phyloP scores from a whole-genome alignment of 2,888 invertebrate genomes.

The Eledona agricola region DNA sequence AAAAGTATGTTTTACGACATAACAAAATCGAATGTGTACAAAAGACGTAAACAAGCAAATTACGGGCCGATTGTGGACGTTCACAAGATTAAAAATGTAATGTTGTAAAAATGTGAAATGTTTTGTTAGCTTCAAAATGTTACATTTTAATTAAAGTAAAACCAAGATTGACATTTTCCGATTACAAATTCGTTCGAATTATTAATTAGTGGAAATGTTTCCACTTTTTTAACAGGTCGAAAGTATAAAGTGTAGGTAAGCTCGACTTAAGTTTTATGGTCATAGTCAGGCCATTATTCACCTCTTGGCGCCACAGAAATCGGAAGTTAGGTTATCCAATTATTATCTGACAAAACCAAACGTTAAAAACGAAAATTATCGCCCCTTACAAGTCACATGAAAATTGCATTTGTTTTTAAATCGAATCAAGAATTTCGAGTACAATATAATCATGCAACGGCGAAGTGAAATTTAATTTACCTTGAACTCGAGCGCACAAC shows the following conservation, averaged over 20 bases:
- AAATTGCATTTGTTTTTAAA: too few relatives aligned
- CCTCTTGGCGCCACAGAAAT: constrained; percentile 15
- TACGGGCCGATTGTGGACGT: constrained; percentile 7
- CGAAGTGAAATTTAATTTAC: too few relatives aligned
- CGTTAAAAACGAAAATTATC: constrained; percentile 25
- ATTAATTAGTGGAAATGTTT: too few relatives aligned
- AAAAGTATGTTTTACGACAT: too few relatives aligned
- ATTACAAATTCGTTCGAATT: too few relatives aligned
- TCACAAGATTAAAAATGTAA: constrained; percentile 10
- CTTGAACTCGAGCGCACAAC: too few relatives aligned
- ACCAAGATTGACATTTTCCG: too few relatives aligned
- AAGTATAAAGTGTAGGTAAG: constrained; percentile 25
- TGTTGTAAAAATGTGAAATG: constrained; percentile 15
- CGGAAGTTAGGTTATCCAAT: constrained; percentile 29
- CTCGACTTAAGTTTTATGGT: constrained; percentile 22
- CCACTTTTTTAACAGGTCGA: constrained; percentile 16
- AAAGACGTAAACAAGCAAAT: constrained; percentile 12
- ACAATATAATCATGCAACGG: too few relatives aligned
- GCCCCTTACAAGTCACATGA: constrained; percentile 14
- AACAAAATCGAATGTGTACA: constrained; percentile 5
- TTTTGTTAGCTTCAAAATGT: too few relatives aligned
- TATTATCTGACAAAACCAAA: constrained; percentile 30
- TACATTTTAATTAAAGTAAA: too few relatives aligned
- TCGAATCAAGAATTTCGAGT: too few relatives aligned
- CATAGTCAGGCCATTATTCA: constrained; percentile 26